Percentiles rank a stretch among this genome's conserved stretches.
Conservation (phyloP, 2,113 vertebrate genomes). For the Megaceryle maxima region DNA sequence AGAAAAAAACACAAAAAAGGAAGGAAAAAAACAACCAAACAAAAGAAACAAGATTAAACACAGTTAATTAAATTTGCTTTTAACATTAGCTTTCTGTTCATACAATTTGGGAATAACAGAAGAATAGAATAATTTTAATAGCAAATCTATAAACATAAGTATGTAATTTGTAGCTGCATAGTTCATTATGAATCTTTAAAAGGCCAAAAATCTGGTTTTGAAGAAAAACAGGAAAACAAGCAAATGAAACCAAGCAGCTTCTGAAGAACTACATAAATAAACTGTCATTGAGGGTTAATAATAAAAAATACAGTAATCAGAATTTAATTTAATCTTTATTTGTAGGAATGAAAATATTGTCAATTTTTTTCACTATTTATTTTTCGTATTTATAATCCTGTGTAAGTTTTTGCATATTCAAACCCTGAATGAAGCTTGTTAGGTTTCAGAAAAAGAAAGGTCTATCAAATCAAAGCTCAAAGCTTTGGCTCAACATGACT, state of each 20-base stretch:
- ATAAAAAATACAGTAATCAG: not conserved
- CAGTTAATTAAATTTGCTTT: constrained; percentile 26
- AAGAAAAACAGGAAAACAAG: not conserved
- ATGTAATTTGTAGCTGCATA: constrained; percentile 51
- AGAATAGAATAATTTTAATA: constrained; percentile 23
- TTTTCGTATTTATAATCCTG: not conserved
- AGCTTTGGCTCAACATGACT: constrained; percentile 45
- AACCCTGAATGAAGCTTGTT: constrained; percentile 46
- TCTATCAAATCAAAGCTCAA: constrained; percentile 46
- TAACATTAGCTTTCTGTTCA: constrained; percentile 12
- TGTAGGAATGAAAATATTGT: not conserved
- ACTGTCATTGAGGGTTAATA: not conserved
- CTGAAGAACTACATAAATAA: constrained; percentile 28
- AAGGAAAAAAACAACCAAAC: not conserved
- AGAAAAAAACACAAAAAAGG: not conserved
- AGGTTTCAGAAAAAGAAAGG: constrained; percentile 48
- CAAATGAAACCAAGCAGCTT: constrained; percentile 36
- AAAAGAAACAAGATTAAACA: not conserved
- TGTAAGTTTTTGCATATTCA: constrained; percentile 65
- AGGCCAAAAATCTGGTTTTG: constrained; percentile 13
- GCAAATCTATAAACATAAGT: constrained; percentile 14
- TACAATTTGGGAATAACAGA: constrained; percentile 11
- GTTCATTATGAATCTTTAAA: constrained; percentile 29
- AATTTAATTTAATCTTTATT: constrained; percentile 12
- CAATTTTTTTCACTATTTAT: not conserved